Evolutionary conservation across 2,888 invertebrate genomes (phyloP).

Genomic region (Formica aserva): DNA sequence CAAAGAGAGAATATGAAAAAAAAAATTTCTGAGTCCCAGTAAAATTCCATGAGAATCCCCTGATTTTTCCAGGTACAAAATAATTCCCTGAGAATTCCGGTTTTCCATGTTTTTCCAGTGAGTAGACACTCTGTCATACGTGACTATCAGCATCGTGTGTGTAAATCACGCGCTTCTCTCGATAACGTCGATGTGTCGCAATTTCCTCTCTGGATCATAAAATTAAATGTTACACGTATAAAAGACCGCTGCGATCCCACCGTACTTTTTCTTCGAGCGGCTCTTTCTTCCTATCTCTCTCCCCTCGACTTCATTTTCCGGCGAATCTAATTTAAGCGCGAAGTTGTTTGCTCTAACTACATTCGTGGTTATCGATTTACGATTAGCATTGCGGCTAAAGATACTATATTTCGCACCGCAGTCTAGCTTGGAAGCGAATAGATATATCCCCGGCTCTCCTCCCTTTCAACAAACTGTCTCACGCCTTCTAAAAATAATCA

Average conservation of each 20-base stretch:
- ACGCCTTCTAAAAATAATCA: conserved; percentile 42
- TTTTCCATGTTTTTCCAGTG: no score
- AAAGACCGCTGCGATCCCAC: conserved; percentile 9
- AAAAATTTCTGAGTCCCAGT: no score
- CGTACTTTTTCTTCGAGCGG: conserved; percentile 28
- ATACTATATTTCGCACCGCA: conserved; percentile 9
- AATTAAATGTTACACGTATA: conserved; percentile 33
- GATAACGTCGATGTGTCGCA: not conserved
- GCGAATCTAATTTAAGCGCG: conserved; percentile 51
- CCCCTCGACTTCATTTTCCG: conserved; percentile 39
- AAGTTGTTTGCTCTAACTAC: conserved; percentile 52
- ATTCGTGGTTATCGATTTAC: conserved; percentile 66
- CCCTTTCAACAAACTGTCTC: conserved; percentile 18
- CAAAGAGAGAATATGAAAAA: no score
- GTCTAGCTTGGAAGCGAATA: conserved; percentile 33
- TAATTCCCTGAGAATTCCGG: no score
- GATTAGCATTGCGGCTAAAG: conserved; percentile 62
- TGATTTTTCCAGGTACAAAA: no score
- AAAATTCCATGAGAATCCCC: no score
- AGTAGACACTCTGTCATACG: no score
- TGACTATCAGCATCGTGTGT: not conserved
- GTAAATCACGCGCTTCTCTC: conserved; percentile 15
- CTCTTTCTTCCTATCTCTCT: not conserved
- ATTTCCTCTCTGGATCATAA: conserved; percentile 17
- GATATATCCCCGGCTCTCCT: not conserved